These are phyloP conservation scores for Tetropium fuscum DNA, from an alignment of 2,888 invertebrate species.

Conservation along the genomic window DNA sequence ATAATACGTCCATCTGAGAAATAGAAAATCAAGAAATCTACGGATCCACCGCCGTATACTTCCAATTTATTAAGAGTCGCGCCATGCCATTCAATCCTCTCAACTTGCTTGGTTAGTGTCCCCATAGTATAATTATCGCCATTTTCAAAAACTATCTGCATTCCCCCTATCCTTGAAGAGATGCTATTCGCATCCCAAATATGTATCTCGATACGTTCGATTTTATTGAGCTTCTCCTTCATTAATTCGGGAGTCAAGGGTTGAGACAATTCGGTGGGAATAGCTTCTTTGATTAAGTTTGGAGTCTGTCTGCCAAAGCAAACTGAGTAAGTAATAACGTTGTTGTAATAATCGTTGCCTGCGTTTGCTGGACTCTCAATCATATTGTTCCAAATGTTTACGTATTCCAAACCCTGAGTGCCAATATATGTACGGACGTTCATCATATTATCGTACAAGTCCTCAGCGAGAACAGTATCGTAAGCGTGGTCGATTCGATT, in stretches of 20 bases:
- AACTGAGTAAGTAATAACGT: conserved; percentile 18
- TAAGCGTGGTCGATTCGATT: conserved; percentile 20
- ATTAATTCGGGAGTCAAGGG: conserved; percentile 13
- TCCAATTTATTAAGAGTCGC: neutral
- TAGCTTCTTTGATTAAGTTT: neutral
- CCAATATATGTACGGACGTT: conserved; percentile 20
- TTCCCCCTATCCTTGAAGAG: conserved; percentile 8
- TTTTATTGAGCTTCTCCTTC: conserved; percentile 6
- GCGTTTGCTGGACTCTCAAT: conserved; percentile 1
- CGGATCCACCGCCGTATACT: neutral
- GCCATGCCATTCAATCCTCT: conserved; percentile 2
- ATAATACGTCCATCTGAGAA: conserved; percentile 12
- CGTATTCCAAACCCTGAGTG: conserved; percentile 20
- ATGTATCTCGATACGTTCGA: conserved; percentile 8
- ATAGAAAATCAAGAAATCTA: conserved; percentile 13
- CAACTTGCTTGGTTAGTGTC: neutral
- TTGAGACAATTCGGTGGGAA: neutral
- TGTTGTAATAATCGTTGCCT: neutral
- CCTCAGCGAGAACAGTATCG: conserved; percentile 11
- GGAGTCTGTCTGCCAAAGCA: conserved; percentile 11
- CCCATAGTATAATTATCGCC: conserved; percentile 7
- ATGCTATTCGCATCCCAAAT: conserved; percentile 4
- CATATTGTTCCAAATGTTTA: conserved; percentile 27
- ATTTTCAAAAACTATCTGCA: conserved; percentile 12
- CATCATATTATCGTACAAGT: conserved; percentile 23